These are phyloP conservation scores for Tetragnatha montana DNA, from an alignment of 2,888 invertebrate species.

Conservation along the genomic window DNA sequence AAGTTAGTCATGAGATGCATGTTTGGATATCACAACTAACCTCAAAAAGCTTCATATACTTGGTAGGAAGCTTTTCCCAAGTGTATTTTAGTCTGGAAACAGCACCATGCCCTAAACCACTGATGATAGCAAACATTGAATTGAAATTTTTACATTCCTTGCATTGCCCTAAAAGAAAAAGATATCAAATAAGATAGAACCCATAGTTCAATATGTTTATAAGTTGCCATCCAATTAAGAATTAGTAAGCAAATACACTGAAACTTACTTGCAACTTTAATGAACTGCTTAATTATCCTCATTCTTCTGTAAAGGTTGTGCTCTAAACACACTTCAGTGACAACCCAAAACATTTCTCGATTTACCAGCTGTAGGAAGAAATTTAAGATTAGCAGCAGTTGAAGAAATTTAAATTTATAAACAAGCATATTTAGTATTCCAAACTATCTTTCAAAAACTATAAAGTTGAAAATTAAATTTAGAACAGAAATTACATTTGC, in stretches of 20 bases:
- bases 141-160: constrained; percentile 99
- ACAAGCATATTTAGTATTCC: background rate
- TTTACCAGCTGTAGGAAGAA: constrained; percentile 83
- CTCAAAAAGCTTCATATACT: constrained; percentile 94
- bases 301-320: constrained; percentile 92
- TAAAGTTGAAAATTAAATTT: too few species aligned
- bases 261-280: constrained; percentile 90
- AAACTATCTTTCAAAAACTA: background rate
- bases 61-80: constrained; percentile 98
- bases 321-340: constrained; percentile 97
- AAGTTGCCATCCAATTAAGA: background rate
- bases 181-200: background rate
- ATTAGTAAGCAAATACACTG: background rate
- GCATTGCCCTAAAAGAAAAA: constrained; percentile 84
- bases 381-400: background rate
- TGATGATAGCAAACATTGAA: constrained; percentile 99
- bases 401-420: background rate
- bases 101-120: constrained; percentile 96
- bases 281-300: constrained; percentile 98
- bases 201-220: background rate
- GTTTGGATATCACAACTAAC: constrained; percentile 68
- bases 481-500: too few species aligned
- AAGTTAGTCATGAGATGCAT: background rate
- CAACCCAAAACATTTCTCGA: constrained; percentile 99
- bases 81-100: constrained; percentile 93